Evolutionary conservation across 37 sponge, comb jelly and placozoan species (phyloP).

Genomic region (Theonella swinhoei): DNA sequence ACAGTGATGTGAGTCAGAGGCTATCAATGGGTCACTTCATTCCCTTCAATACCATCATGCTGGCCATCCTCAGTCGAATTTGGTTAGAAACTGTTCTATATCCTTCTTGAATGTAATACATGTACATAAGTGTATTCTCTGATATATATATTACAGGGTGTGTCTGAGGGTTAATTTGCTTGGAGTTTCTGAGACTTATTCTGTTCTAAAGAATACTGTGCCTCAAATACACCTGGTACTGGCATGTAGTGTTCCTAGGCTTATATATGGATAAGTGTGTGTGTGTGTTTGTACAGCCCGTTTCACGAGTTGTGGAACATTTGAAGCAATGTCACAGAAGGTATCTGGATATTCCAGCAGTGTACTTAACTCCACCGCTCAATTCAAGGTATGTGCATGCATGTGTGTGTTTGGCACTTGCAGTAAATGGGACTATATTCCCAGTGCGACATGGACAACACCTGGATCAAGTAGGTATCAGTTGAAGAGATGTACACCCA

Average conservation of each 20-base stretch:
- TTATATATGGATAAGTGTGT: no score
- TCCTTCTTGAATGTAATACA: neutral
- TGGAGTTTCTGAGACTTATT: constrained; percentile 9
- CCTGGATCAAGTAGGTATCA: no score
- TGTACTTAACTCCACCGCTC: no score
- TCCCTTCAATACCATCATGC: constrained; percentile 49
- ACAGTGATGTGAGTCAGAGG: constrained; percentile 42
- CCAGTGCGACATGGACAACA: no score
- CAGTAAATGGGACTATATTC: no score
- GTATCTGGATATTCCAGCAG: neutral
- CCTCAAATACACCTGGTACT: neutral
- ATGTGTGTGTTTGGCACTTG: no score
- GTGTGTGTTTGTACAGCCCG: no score
- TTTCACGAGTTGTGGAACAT: neutral
- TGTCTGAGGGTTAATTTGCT: constrained; percentile 23
- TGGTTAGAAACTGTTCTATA: constrained; percentile 25
- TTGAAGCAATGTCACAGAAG: neutral
- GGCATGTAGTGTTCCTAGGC: no score
- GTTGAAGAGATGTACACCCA: no score
- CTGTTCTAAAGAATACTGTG: neutral
- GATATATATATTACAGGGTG: constrained; percentile 9
- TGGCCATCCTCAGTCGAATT: constrained; percentile 57
- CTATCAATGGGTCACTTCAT: constrained; percentile 50
- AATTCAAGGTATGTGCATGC: no score
- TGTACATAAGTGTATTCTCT: neutral